Evolutionary conservation across 2,113 vertebrate genomes (phyloP), one percentile per base, ranked within the genome.

Genomic region (Cynocephalus volans): DNA sequence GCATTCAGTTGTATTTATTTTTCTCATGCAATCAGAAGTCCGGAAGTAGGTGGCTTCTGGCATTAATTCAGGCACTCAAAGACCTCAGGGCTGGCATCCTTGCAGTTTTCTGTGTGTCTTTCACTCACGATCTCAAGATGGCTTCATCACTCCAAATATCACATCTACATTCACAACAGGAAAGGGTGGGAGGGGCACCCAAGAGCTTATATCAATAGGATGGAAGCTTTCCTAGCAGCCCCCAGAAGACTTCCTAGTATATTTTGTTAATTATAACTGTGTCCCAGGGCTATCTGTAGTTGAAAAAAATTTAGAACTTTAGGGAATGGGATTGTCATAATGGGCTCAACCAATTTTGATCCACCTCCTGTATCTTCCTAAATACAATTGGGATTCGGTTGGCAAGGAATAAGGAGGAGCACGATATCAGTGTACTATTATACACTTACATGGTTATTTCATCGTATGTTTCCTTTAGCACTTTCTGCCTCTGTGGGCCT

Each of bases 21-120:
- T 92, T 93, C 62, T 95, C 52, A 62, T 48, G 50, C 65, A 36
- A n/a, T 36, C 45, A 28, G 24, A 86, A 72, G 19, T 70, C 77
- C 3, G 3, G 72, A 95, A 56, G 83, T 69, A 81, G 96, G 90
- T 94, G 77, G 83, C 36, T 95, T 52, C 52, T 90, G 85, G 94
- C 86, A 56, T 58, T 54, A 52, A 21, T 92, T 88, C 75, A 56
- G 41, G 23, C 56, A 73, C 45, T 85, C 96, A 58, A 26, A 73
- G 54, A 33, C 77, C 83, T 88, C 26, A 67, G 31, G 64, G 26
- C 50, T 94, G 81, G 70, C 80, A 62, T 73, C 62, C 56, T 85
- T 90, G 62, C 62, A 52, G 31, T 77, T 81, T 77, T 81, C 79
- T 85, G 85, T 83, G 48, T 48, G 33, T 67, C 41, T 82, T 77